phyloP scores from a whole-genome alignment of 2,888 invertebrate species.

The Serripes groenlandicus region DNA sequence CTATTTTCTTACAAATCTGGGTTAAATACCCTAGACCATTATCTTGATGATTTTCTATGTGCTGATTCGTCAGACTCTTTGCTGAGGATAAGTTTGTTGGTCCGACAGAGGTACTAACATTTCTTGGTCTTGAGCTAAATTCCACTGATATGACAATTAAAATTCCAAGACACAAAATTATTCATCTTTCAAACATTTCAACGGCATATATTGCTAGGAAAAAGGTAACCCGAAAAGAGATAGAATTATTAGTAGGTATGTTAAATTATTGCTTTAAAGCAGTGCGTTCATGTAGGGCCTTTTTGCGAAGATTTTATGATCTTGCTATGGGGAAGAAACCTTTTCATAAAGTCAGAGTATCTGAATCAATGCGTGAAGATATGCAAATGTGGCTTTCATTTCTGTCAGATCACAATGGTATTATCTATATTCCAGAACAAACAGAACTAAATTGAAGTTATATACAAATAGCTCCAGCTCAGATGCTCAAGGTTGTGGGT shows the following conservation, averaged over 20 bases:
- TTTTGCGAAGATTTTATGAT: conserved; percentile 36
- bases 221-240: neutral
- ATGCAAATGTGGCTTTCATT: neutral
- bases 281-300: conserved; percentile 28
- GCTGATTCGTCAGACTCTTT: neutral
- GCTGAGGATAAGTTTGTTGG: conserved; percentile 22
- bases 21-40: conserved; percentile 14
- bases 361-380: neutral
- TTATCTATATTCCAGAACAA: neutral
- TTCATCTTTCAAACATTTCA: neutral
- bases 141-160: conserved; percentile 11
- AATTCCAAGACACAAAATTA: conserved; percentile 23
- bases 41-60: conserved; percentile 47
- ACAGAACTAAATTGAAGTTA: neutral
- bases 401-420: neutral
- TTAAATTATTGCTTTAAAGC: conserved; percentile 20
- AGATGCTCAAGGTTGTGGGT: neutral
- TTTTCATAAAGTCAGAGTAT: conserved; percentile 19
- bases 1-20: neutral
- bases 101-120: conserved; percentile 16
- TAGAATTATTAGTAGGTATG: conserved; percentile 22
- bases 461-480: neutral
- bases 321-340: conserved; percentile 6
- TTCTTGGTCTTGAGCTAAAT: conserved; percentile 39
- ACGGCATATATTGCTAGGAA: neutral